Percentiles rank a stretch among this genome's conserved stretches.
Evolutionary conservation across 2,888 invertebrate species (phyloP).

Genomic region (Andrena hattorfiana): DNA sequence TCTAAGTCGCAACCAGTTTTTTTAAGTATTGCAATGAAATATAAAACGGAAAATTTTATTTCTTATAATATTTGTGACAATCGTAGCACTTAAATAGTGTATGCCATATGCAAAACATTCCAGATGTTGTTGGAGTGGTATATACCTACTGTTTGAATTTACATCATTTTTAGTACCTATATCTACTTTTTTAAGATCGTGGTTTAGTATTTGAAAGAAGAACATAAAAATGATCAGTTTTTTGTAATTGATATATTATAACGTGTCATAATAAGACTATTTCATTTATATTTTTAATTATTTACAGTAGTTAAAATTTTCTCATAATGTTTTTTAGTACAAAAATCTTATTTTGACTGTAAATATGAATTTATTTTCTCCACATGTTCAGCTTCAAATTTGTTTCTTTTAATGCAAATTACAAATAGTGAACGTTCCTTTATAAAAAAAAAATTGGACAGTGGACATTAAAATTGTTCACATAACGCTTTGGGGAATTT

Average conservation of each 20-base stretch:
- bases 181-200: neutral
- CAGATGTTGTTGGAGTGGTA: neutral
- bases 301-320: no score
- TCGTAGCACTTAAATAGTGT: neutral
- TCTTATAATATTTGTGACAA: slow-evolving; percentile 21
- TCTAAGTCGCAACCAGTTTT: slow-evolving; percentile 4
- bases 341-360: neutral
- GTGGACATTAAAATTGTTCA: slow-evolving; percentile 16
- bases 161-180: neutral
- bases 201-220: no score
- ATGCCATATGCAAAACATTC: neutral
- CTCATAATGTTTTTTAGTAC: neutral
- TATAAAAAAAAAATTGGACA: neutral
- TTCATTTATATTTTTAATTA: no score
- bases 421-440: neutral
- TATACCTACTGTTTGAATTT: neutral
- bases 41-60: slow-evolving; percentile 27
- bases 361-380: no score
- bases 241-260: no score
- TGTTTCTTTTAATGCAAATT: no score
- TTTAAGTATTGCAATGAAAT: neutral
- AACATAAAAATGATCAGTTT: no score
- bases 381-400: no score
- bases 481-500: slow-evolving; percentile 18
- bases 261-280: no score